phyloP scores from a whole-genome alignment of 2,888 invertebrate genomes.

The Plemyria rubiginata region DNA sequence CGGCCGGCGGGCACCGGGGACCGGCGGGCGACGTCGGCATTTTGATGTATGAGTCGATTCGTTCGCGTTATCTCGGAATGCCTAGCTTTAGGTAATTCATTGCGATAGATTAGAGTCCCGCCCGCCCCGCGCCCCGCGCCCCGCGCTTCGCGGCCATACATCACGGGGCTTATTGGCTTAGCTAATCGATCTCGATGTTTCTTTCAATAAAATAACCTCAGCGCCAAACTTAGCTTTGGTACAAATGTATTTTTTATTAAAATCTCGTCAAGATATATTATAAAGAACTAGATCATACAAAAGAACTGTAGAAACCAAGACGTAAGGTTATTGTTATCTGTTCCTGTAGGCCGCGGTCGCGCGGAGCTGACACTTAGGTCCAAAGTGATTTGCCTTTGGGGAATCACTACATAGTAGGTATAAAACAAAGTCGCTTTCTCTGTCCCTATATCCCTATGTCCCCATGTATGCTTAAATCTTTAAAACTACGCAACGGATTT shows the following conservation, averaged over 20 bases:
- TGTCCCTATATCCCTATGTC: too few relatives aligned
- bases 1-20: neutral
- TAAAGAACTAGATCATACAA: too few relatives aligned
- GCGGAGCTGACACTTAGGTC: too few relatives aligned
- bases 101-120: constrained; percentile 18
- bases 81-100: constrained; percentile 29
- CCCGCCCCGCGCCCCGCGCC: constrained; percentile 1
- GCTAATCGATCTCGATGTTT: constrained; percentile 17
- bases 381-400: too few relatives aligned
- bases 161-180: constrained; percentile 22
- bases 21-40: neutral
- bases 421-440: too few relatives aligned
- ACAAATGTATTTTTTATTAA: neutral
- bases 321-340: too few relatives aligned
- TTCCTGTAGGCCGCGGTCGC: too few relatives aligned
- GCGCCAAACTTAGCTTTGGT: neutral
- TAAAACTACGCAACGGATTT: too few relatives aligned
- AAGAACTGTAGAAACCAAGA: too few relatives aligned
- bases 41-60: constrained; percentile 29
- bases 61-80: constrained; percentile 23
- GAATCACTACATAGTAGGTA: too few relatives aligned
- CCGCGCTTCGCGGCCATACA: constrained; percentile 3
- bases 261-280: too few relatives aligned
- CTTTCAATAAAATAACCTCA: constrained; percentile 5
- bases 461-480: too few relatives aligned